A percentile compares a stretch with the other conserved stretches of the same genome.
Evolutionary conservation across 1,140 invertebrate genomes (phyloP).

Genomic region (Proales similis): DNA sequence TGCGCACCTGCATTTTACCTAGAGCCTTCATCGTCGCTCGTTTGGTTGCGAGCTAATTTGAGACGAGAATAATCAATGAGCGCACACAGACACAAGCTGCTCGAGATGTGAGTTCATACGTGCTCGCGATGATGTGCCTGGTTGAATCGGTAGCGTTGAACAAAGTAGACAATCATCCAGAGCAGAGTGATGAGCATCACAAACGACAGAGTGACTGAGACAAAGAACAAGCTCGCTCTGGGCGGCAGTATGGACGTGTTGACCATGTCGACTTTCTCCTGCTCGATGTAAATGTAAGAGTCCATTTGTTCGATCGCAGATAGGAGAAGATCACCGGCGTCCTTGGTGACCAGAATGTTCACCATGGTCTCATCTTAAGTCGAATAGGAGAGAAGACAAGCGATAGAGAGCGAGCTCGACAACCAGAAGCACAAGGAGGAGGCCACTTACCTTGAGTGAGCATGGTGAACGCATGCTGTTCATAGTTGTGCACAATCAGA

Average conservation of each 20-base stretch:
- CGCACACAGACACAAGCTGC: too few species aligned
- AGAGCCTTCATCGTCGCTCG: constrained; percentile 30
- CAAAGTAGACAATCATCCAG: constrained; percentile 21
- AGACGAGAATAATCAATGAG: too few species aligned
- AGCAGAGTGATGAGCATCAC: constrained; percentile 29
- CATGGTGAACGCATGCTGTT: constrained; percentile 13
- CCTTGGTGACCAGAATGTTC: constrained; percentile 13
- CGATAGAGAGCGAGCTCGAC: neutral
- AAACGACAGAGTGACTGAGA: constrained; percentile 18
- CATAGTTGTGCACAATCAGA: constrained; percentile 23
- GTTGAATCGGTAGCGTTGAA: constrained; percentile 35
- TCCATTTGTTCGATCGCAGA: neutral
- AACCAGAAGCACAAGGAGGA: neutral
- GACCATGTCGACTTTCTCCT: constrained; percentile 1
- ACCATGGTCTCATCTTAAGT: constrained; percentile 15
- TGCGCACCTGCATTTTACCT: constrained; percentile 18
- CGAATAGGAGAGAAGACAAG: too few species aligned
- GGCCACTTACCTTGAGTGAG: constrained; percentile 7
- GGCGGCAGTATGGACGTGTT: constrained; percentile 1
- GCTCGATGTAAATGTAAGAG: constrained; percentile 15
- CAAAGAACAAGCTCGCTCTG: constrained; percentile 28
- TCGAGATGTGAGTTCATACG: too few species aligned
- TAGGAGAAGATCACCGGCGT: constrained; percentile 6
- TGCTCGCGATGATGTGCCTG: too few species aligned
- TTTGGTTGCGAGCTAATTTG: too few species aligned